Conservation (phyloP, 2,113 vertebrate species). For the Pungitius pungitius region DNA sequence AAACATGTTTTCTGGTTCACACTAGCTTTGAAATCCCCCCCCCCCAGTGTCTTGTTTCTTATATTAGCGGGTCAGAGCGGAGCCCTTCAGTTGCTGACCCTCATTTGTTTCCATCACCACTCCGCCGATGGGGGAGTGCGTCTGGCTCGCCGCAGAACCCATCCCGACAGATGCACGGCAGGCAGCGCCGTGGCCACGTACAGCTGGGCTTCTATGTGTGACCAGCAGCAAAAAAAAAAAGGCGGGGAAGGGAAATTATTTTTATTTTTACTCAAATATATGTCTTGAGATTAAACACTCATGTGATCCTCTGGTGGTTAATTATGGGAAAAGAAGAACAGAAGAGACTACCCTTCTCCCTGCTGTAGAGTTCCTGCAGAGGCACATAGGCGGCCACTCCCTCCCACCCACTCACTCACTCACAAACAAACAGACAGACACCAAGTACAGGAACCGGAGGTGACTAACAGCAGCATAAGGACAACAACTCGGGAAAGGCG, state of each 20-base stretch:
- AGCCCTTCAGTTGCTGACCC: constrained; percentile 41
- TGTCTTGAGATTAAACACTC: constrained; percentile 38
- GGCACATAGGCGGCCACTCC: constrained; percentile 17
- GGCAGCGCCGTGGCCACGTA: constrained; percentile 41
- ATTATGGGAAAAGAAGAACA: constrained; percentile 53
- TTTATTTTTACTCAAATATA: constrained; percentile 41
- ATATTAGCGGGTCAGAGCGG: constrained; percentile 49
- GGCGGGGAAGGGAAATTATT: constrained; percentile 34
- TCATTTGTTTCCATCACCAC: not conserved
- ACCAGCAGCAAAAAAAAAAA: constrained; percentile 43
- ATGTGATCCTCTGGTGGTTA: constrained; percentile 56
- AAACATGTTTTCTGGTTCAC: constrained; percentile 25
- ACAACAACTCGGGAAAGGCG: constrained; percentile 33
- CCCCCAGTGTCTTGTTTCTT: constrained; percentile 39
- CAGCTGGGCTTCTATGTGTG: constrained; percentile 48
- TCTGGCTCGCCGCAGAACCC: constrained; percentile 32
- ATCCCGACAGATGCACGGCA: constrained; percentile 51
- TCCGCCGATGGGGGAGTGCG: constrained; percentile 22
- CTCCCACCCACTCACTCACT: constrained; percentile 1
- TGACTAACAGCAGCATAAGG: constrained; percentile 42
- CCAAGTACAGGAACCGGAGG: constrained; percentile 35
- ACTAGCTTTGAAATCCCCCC: constrained; percentile 34
- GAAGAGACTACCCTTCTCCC: constrained; percentile 27
- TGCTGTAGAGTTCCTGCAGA: constrained; percentile 31
- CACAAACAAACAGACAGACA: constrained; percentile 22